These are phyloP conservation scores for Sturmia bella DNA, from an alignment of 2,888 invertebrate genomes.

Conservation along the genomic window DNA sequence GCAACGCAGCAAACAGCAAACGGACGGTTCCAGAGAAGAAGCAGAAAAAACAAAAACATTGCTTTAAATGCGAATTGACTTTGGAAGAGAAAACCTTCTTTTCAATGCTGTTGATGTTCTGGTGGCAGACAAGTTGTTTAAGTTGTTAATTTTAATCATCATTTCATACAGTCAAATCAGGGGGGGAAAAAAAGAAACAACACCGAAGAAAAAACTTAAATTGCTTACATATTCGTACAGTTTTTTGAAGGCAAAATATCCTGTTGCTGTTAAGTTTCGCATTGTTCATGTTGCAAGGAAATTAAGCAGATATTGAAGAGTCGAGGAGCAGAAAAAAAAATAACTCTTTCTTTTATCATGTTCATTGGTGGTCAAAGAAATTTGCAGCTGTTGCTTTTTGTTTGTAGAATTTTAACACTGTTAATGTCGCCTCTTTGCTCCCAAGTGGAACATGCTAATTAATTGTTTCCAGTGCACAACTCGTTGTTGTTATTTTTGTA, in stretches of 20 bases:
- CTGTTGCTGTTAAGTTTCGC: constrained; percentile 42
- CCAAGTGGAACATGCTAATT: constrained; percentile 54
- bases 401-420: constrained; percentile 49
- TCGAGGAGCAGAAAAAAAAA: not conserved
- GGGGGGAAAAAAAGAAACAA: not conserved
- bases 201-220: not conserved
- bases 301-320: constrained; percentile 39
- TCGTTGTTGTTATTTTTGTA: constrained; percentile 38
- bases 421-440: constrained; percentile 35
- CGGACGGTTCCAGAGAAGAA: not conserved
- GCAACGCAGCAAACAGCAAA: not conserved
- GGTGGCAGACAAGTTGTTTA: constrained; percentile 32
- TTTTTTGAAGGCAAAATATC: constrained; percentile 31
- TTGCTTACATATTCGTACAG: not conserved
- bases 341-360: constrained; percentile 4
- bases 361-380: constrained; percentile 49
- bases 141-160: constrained; percentile 52
- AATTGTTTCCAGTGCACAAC: constrained; percentile 50
- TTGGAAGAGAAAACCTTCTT: constrained; percentile 16
- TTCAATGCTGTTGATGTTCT: constrained; percentile 10
- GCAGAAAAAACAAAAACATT: constrained; percentile 7
- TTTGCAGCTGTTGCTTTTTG: constrained; percentile 62
- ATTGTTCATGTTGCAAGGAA: constrained; percentile 52
- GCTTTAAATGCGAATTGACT: constrained; percentile 46
- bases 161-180: constrained; percentile 31